Conservation (phyloP, 2,888 invertebrate species). For the Ectropis crepuscularia region DNA sequence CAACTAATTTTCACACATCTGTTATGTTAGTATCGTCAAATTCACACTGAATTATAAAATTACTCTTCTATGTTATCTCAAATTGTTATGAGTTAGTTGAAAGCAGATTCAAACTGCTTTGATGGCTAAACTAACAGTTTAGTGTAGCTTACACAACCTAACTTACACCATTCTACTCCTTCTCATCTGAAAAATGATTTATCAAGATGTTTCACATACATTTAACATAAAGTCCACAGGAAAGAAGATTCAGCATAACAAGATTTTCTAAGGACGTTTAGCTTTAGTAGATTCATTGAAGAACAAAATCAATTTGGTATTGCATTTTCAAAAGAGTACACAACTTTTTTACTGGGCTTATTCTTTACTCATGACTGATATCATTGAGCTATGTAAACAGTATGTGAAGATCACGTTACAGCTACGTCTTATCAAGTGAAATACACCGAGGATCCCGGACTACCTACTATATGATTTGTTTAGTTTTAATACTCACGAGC, state of each 20-base stretch:
- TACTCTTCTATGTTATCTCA: constrained; percentile 6
- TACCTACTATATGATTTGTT: constrained; percentile 2
- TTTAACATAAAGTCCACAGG: neutral
- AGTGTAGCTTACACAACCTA: constrained; percentile 50
- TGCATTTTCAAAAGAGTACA: no score
- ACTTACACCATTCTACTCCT: constrained; percentile 68
- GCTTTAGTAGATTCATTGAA: no score
- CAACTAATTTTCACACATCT: constrained; percentile 17
- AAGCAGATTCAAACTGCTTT: constrained; percentile 9
- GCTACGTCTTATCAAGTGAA: no score
- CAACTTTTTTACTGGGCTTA: no score
- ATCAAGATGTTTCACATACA: constrained; percentile 32
- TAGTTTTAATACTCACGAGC: constrained; percentile 86
- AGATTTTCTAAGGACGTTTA: neutral
- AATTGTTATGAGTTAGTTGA: constrained; percentile 14
- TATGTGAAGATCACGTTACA: no score
- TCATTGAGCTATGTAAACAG: no score
- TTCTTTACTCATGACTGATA: no score
- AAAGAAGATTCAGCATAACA: neutral
- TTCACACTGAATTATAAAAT: constrained; percentile 10
- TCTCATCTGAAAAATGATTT: constrained; percentile 73
- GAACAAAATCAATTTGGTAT: no score
- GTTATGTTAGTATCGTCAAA: constrained; percentile 26
- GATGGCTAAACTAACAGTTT: constrained; percentile 19
- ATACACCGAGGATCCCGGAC: no score